These are phyloP conservation scores for Euphonia xanthogaster DNA, from an alignment of 2,797 vertebrate genomes.

Conservation along the genomic window DNA sequence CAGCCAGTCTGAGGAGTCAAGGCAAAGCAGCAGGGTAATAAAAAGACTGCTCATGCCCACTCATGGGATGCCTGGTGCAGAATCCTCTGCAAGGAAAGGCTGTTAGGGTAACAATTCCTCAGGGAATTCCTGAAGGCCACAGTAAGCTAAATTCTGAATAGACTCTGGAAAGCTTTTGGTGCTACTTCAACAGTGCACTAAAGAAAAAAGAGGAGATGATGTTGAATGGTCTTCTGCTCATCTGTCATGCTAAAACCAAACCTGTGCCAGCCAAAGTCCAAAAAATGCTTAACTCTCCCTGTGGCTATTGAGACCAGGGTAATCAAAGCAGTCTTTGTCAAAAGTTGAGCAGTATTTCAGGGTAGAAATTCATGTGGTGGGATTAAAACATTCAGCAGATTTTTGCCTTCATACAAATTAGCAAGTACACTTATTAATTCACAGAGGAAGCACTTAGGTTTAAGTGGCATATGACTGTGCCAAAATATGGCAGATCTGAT, in stretches of 20 bases:
- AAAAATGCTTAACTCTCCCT: neutral
- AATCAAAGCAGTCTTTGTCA: neutral
- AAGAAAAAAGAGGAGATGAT: neutral
- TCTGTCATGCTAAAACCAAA: neutral
- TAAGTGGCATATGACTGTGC: neutral
- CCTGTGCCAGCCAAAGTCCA: neutral
- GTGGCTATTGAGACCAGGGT: neutral
- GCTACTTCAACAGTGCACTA: neutral
- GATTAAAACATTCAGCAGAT: slow-evolving; percentile 27
- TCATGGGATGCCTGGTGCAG: neutral
- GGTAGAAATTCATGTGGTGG: neutral
- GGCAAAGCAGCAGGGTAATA: rapidly evolving
- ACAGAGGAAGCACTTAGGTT: slow-evolving; percentile 8
- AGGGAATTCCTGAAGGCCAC: neutral
- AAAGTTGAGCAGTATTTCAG: neutral
- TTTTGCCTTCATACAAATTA: slow-evolving; percentile 36
- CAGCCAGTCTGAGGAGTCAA: neutral
- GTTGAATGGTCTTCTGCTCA: neutral
- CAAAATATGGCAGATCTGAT: slow-evolving; percentile 18
- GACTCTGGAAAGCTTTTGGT: neutral
- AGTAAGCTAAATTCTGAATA: neutral
- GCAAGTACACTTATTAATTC: slow-evolving; percentile 10
- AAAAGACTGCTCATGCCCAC: neutral
- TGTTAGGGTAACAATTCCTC: neutral
- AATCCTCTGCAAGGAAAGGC: neutral